A percentile compares a stretch with the other conserved stretches of the same genome.
phyloP scores from a whole-genome alignment of 2,113 vertebrate species.

The Neomonachus schauinslandi region DNA sequence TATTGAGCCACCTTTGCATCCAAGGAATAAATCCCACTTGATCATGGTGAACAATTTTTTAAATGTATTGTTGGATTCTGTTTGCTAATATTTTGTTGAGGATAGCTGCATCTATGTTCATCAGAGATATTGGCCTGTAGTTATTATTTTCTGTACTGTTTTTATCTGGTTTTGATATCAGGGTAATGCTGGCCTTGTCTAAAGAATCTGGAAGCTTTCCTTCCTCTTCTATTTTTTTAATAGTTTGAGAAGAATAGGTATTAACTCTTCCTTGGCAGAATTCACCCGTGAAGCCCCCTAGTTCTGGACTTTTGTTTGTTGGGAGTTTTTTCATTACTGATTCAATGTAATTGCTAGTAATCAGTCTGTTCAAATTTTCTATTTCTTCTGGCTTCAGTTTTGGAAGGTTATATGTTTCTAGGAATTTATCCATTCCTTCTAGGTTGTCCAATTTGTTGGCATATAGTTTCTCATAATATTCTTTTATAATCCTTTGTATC shows the following conservation, averaged over 20 bases:
- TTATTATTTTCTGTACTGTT: neutral
- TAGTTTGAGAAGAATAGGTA: neutral
- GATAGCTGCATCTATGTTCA: neutral
- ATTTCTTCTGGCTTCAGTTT: neutral
- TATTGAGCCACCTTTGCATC: neutral
- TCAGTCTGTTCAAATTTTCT: neutral
- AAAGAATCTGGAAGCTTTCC: neutral
- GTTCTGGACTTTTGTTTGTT: neutral
- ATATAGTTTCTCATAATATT: neutral
- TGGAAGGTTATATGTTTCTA: neutral
- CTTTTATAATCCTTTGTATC: neutral
- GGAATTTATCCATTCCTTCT: neutral
- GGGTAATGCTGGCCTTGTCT: neutral
- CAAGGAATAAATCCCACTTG: neutral
- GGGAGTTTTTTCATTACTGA: neutral
- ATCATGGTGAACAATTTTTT: neutral
- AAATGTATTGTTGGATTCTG: neutral
- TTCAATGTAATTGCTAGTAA: neutral
- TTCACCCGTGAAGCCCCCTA: neutral
- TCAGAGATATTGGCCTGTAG: neutral
- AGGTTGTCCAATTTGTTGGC: neutral
- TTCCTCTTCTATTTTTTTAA: neutral
- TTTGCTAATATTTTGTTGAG: neutral
- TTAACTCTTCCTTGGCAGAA: neutral
- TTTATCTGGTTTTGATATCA: neutral